Evolutionary conservation across 1,140 invertebrate genomes (phyloP).

Genomic region (Cylas formicarius): DNA sequence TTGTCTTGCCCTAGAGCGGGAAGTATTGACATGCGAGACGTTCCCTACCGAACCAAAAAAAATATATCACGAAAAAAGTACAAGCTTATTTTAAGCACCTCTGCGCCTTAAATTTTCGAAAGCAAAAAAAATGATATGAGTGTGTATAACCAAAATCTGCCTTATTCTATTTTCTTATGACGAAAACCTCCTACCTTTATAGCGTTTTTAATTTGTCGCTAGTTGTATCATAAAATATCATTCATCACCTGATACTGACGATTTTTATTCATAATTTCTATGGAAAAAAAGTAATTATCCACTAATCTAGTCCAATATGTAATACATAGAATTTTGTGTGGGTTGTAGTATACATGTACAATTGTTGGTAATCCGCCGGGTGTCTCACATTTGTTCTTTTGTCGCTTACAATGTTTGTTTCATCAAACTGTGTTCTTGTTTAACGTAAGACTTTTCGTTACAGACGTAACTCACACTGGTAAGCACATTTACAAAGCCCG

Average conservation of each 20-base stretch:
- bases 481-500: too few species aligned
- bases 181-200: constrained; percentile 45
- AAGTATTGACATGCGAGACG: too few species aligned
- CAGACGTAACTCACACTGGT: too few species aligned
- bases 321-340: constrained; percentile 47
- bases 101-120: constrained; percentile 57
- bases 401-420: constrained; percentile 29
- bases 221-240: constrained; percentile 39
- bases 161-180: constrained; percentile 58
- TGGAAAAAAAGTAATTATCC: constrained; percentile 41
- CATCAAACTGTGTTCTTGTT: constrained; percentile 33
- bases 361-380: constrained; percentile 45
- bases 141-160: constrained; percentile 61
- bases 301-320: constrained; percentile 45
- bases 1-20: too few species aligned
- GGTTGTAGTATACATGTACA: constrained; percentile 49
- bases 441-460: too few species aligned
- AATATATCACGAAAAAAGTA: constrained; percentile 60
- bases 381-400: constrained; percentile 36
- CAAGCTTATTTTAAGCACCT: constrained; percentile 66
- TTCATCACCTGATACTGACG: constrained; percentile 43
- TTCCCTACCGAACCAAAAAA: constrained; percentile 21
- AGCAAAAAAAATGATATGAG: constrained; percentile 48
- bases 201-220: constrained; percentile 43
- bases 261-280: constrained; percentile 40